These are phyloP conservation scores for Spermophilus dauricus DNA, from an alignment of 2,113 vertebrate genomes.

Conservation along the genomic window DNA sequence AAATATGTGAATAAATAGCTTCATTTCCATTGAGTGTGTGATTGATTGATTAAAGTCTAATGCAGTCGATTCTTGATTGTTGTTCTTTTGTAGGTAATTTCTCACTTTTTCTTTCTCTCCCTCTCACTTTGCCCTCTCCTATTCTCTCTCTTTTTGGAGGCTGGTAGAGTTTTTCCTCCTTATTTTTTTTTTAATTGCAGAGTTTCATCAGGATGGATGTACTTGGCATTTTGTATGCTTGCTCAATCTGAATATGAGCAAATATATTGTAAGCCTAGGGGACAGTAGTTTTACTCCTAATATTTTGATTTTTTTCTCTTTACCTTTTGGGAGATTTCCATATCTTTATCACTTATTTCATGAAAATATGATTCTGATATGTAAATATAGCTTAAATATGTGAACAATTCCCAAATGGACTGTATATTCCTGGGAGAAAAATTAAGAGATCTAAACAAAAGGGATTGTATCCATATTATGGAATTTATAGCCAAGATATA, in stretches of 20 bases:
- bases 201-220: not conserved
- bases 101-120: not conserved
- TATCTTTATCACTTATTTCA: slow-evolving; percentile 1
- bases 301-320: slow-evolving; percentile 21
- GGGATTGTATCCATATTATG: slow-evolving; percentile 46
- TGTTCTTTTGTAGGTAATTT: not conserved
- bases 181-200: slow-evolving; percentile 7
- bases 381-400: slow-evolving; percentile 59
- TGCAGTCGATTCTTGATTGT: not conserved
- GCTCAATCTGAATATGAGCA: not conserved
- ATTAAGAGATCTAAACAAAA: slow-evolving; percentile 68
- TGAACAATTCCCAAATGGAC: slow-evolving; percentile 45
- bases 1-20: not conserved
- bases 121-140: no score
- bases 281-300: not conserved
- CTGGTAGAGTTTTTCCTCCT: not conserved
- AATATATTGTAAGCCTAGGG: not conserved
- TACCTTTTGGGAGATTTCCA: not conserved
- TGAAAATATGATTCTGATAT: slow-evolving; percentile 33
- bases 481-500: slow-evolving; percentile 78
- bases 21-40: not conserved
- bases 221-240: not conserved
- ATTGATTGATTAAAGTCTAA: not conserved
- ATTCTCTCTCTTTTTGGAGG: not conserved
- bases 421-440: slow-evolving; percentile 61